Evolutionary conservation across 2,113 vertebrate genomes (phyloP).

Genomic region (Dasyornis broadbenti): DNA sequence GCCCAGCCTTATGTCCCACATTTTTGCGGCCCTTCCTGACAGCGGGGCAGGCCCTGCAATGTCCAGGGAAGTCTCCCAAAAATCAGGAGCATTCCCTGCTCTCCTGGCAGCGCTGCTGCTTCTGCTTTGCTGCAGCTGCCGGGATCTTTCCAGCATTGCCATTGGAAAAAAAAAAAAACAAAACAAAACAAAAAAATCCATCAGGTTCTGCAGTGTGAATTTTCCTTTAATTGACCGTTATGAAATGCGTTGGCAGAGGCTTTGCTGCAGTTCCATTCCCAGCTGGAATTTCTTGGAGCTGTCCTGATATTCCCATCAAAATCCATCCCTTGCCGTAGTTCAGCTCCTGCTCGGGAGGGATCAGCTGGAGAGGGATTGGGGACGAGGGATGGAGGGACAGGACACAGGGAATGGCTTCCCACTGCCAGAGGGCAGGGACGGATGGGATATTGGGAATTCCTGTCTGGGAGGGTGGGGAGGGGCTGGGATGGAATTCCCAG

Average conservation of each 20-base stretch:
- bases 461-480: no score
- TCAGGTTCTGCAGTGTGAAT: background rate
- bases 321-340: background rate
- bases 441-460: background rate
- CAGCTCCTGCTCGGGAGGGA: no score
- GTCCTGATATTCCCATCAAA: background rate
- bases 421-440: rapidly evolving
- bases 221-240: background rate
- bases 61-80: background rate
- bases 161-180: background rate
- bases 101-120: background rate
- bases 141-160: background rate
- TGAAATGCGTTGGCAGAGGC: background rate
- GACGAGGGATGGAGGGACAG: background rate
- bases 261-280: background rate
- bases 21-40: background rate
- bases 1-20: background rate
- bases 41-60: background rate
- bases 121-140: background rate
- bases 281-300: background rate
- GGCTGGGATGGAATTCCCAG: background rate
- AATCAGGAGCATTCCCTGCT: background rate
- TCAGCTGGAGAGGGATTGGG: background rate
- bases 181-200: background rate
- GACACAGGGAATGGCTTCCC: background rate